These are phyloP conservation scores for Cacajao melanocephalus DNA, from an alignment of 2,797 vertebrate genomes.

Conservation along the genomic window DNA sequence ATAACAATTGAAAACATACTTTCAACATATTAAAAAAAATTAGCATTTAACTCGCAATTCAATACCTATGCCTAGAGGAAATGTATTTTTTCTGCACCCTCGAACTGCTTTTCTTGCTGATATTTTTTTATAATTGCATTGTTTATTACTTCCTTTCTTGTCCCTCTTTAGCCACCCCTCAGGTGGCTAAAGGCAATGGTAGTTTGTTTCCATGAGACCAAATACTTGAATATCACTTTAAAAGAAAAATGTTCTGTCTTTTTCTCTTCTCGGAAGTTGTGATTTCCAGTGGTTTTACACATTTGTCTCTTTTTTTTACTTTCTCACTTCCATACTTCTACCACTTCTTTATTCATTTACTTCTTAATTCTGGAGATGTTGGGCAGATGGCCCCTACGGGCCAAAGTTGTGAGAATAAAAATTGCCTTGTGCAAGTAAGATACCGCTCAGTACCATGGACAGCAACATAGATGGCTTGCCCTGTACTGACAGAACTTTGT, in stretches of 20 bases:
- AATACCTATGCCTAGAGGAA: not conserved
- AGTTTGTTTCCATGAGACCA: not conserved
- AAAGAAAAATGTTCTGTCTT: not conserved
- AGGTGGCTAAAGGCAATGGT: not conserved
- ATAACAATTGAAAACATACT: conserved; percentile 43
- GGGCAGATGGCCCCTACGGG: not conserved
- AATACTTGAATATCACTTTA: not conserved
- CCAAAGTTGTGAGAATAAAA: not conserved
- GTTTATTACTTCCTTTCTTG: not conserved
- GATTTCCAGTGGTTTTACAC: not conserved
- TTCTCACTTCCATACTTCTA: not conserved
- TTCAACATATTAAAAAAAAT: conserved; percentile 4
- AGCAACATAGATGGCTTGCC: not conserved
- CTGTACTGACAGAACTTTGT: not conserved
- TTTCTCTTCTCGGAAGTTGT: not conserved
- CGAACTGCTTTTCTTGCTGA: not conserved
- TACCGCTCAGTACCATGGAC: not conserved
- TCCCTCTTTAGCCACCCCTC: not conserved
- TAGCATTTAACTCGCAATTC: conserved; percentile 42
- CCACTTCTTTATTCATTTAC: not conserved
- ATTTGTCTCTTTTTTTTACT: not conserved
- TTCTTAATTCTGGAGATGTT: not conserved
- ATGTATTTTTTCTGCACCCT: not conserved
- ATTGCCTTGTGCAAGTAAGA: fast-evolving
- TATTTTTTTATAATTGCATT: not conserved